phyloP scores from a whole-genome alignment of 35 echinoderm and acorn worm species.

The Strongylocentrotus purpuratus region DNA sequence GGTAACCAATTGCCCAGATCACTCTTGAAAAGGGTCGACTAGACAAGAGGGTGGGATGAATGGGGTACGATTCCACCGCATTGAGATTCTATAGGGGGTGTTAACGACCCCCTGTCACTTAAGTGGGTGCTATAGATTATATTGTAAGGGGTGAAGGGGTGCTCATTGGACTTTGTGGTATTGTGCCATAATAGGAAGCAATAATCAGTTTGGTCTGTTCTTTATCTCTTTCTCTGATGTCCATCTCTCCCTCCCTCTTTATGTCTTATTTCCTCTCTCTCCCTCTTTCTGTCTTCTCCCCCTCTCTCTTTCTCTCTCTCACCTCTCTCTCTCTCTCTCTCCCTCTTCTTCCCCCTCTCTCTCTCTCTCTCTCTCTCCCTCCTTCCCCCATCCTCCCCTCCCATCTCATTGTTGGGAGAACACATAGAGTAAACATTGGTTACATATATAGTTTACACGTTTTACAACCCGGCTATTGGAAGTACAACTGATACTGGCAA shows the following conservation, averaged over 20 bases:
- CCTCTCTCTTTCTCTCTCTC: neutral
- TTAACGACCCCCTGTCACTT: slow-evolving; percentile 23
- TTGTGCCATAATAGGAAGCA: neutral
- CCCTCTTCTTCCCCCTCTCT: neutral
- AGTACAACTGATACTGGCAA: neutral
- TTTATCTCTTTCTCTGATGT: neutral
- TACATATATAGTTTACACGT: neutral
- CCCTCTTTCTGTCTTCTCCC: neutral
- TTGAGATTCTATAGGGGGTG: neutral
- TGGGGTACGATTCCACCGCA: neutral
- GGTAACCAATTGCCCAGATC: slow-evolving; percentile 17
- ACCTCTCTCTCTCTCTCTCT: neutral
- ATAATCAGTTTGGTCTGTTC: neutral
- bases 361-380: neutral
- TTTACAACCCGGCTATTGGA: neutral
- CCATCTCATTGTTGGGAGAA: neutral
- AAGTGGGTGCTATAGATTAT: neutral
- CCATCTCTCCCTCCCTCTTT: neutral
- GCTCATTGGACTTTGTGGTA: neutral
- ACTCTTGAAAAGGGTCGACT: neutral
- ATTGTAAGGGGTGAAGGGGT: neutral
- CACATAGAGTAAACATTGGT: neutral
- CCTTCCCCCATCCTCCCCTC: neutral
- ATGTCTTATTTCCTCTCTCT: neutral
- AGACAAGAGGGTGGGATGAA: slow-evolving; percentile 34